phyloP scores from a whole-genome alignment of 2,113 vertebrate genomes.

The Mirza zaza region DNA sequence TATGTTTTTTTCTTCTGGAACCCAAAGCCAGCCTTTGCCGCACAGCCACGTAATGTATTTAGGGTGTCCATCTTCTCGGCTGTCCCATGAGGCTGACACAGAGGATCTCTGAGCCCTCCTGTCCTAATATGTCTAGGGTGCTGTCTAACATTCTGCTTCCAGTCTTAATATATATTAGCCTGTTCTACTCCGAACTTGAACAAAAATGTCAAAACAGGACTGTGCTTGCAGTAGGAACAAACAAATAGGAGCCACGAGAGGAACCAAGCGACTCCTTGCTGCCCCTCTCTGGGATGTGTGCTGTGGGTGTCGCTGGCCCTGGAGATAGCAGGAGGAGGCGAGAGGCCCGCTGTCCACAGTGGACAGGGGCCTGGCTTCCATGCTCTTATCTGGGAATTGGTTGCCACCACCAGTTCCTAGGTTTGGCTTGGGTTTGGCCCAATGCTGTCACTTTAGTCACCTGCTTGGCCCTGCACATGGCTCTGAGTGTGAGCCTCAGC shows the following conservation, averaged over 20 bases:
- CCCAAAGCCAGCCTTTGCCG: not conserved
- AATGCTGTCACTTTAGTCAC: not conserved
- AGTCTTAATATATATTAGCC: not conserved
- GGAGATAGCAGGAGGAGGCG: not conserved
- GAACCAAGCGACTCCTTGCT: no score
- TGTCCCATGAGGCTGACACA: not conserved
- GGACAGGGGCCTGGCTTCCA: not conserved
- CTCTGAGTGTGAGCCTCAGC: not conserved
- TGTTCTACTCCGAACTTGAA: not conserved
- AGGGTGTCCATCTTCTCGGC: not conserved
- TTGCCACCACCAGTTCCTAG: not conserved
- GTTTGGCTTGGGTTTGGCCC: not conserved
- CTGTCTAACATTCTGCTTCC: not conserved
- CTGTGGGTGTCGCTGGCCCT: not conserved
- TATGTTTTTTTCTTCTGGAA: not conserved
- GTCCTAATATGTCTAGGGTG: not conserved
- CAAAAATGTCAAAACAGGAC: not conserved
- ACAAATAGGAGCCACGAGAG: no score
- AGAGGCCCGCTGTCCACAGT: not conserved
- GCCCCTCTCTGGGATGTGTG: no score
- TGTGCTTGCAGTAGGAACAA: rapidly evolving
- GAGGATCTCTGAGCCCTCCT: rapidly evolving
- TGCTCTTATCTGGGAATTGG: rapidly evolving
- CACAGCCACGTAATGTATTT: rapidly evolving
- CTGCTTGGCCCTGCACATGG: rapidly evolving